Percentiles rank a stretch among this genome's conserved stretches.
phyloP scores from a whole-genome alignment of 2,113 vertebrate genomes.

The Zosterops pallidus region DNA sequence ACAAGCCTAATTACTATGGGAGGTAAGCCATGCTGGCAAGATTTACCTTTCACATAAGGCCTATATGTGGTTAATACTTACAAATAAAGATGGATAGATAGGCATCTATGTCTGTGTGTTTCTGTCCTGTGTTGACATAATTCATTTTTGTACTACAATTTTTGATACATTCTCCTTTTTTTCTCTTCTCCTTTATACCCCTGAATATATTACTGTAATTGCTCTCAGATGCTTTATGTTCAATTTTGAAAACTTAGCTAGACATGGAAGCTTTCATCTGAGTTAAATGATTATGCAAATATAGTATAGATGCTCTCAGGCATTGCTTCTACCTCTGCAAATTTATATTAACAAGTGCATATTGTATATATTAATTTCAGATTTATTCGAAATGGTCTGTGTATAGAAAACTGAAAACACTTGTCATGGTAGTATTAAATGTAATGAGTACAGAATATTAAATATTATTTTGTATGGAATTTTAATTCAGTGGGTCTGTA shows the following conservation, averaged over 20 bases:
- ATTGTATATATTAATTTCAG: not conserved
- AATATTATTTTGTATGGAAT: not conserved
- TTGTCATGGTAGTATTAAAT: not conserved
- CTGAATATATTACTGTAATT: not conserved
- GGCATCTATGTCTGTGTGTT: not conserved
- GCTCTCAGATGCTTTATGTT: not conserved
- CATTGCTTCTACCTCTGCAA: not conserved
- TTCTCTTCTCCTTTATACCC: not conserved
- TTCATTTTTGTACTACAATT: not conserved
- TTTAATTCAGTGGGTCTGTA: not conserved
- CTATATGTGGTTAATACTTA: constrained; percentile 26
- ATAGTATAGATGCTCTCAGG: not conserved
- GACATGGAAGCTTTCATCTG: not conserved
- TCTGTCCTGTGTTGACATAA: not conserved
- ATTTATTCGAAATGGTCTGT: not conserved
- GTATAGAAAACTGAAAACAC: not conserved
- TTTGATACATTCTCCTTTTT: not conserved
- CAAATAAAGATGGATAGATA: constrained; percentile 25
- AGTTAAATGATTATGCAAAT: constrained; percentile 38
- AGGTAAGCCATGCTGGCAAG: constrained; percentile 73
- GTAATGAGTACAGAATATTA: not conserved
- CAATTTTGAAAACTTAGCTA: constrained; percentile 7
- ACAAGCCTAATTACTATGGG: constrained; percentile 73
- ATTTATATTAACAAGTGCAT: not conserved
- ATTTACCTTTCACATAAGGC: constrained; percentile 58